A percentile compares a stretch with the other conserved stretches of the same genome.
These are phyloP conservation scores for Melopsittacus undulatus DNA, from an alignment of 2,797 vertebrate species.

Conservation along the genomic window DNA sequence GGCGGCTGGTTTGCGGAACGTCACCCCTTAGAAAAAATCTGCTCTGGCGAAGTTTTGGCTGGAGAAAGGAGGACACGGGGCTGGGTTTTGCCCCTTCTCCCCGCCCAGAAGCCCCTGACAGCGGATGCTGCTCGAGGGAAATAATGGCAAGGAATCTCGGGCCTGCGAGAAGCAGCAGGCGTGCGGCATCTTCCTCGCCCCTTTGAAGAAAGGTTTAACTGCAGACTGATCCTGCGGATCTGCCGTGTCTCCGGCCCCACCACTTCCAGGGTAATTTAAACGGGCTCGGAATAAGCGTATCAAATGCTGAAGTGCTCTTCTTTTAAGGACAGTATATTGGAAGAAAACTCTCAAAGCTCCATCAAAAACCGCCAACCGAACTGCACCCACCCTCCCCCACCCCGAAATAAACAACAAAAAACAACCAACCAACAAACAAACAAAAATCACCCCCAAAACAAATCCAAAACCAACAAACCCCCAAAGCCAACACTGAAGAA, in stretches of 20 bases:
- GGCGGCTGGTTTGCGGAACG: not conserved
- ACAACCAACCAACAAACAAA: not conserved
- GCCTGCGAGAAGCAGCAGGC: not conserved
- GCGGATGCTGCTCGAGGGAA: not conserved
- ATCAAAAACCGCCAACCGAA: not conserved
- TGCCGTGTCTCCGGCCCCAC: not conserved
- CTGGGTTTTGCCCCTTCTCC: not conserved
- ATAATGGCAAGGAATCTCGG: not conserved
- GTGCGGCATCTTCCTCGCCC: not conserved
- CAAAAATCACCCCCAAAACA: not conserved
- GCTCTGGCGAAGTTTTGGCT: not conserved
- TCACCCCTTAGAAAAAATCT: not conserved
- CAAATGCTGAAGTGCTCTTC: not conserved
- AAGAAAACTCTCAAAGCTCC: rapidly evolving
- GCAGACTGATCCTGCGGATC: not conserved
- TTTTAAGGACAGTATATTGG: not conserved
- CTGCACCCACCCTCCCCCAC: too few species aligned
- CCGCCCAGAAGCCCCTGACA: not conserved
- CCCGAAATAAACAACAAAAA: not conserved
- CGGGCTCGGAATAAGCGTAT: not conserved
- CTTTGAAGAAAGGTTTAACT: not conserved
- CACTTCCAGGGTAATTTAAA: not conserved
- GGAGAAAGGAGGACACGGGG: not conserved
- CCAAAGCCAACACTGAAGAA: not conserved
- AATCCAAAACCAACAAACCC: not conserved